These are phyloP conservation scores for Mesaphorura yosii DNA, from an alignment of 1,140 invertebrate species.

Conservation along the genomic window DNA sequence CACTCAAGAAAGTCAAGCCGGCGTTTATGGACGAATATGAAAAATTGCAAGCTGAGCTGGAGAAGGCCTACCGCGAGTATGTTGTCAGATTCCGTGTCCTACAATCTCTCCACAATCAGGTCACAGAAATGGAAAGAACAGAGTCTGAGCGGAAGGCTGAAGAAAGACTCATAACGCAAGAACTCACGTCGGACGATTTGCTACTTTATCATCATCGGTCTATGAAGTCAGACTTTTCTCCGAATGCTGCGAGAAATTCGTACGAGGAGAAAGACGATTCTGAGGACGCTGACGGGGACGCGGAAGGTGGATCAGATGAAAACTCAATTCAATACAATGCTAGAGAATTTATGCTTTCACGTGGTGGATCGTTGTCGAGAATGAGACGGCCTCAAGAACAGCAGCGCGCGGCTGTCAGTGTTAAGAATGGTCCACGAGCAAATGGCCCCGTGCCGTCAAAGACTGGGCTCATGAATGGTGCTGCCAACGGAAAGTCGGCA, in stretches of 20 bases:
- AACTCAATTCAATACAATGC: not conserved
- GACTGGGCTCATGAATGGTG: not conserved
- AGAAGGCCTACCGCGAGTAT: constrained; percentile 75
- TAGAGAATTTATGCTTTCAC: constrained; percentile 11
- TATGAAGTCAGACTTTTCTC: too few species aligned
- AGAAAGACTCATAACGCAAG: constrained; percentile 37
- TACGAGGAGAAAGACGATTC: constrained; percentile 8
- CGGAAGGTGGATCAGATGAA: constrained; percentile 8
- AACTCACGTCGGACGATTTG: constrained; percentile 18
- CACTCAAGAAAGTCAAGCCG: constrained; percentile 90
- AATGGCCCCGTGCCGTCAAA: not conserved
- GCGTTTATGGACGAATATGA: constrained; percentile 96
- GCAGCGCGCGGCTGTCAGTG: too few species aligned
- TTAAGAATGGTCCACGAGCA: too few species aligned
- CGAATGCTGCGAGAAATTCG: constrained; percentile 15
- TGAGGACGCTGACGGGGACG: constrained; percentile 8
- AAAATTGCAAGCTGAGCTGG: constrained; percentile 72
- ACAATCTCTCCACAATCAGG: constrained; percentile 63
- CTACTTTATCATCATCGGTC: too few species aligned
- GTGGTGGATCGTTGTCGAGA: too few species aligned
- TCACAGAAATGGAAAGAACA: constrained; percentile 54
- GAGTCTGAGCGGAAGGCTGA: constrained; percentile 57
- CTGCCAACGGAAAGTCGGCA: not conserved
- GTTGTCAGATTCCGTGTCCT: constrained; percentile 75
- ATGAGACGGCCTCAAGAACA: not conserved